A percentile compares a stretch with the other conserved stretches of the same genome.
These are phyloP conservation scores for Perizoma affinitatum DNA, from an alignment of 2,888 invertebrate genomes.

Conservation along the genomic window DNA sequence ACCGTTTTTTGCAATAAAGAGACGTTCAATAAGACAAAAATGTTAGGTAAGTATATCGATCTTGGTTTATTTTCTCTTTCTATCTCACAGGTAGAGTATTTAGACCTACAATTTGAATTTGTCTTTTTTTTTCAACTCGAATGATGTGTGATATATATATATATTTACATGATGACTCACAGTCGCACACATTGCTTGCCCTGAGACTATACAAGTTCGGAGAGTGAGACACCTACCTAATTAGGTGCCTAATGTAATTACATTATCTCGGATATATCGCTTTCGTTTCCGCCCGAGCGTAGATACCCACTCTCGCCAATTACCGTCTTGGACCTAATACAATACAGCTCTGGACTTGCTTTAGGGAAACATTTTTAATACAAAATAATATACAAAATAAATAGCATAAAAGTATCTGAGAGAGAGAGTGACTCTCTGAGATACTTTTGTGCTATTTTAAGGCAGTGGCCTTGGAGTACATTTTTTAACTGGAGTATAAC, in stretches of 20 bases:
- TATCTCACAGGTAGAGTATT: too few relatives aligned
- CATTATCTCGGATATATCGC: constrained; percentile 44
- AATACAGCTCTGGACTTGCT: constrained; percentile 13
- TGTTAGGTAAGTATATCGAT: too few relatives aligned
- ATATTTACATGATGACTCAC: constrained; percentile 6
- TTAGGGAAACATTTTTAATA: background rate
- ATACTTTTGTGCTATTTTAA: too few relatives aligned
- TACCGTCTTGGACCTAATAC: constrained; percentile 37
- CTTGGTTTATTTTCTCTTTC: too few relatives aligned
- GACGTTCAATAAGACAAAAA: too few relatives aligned
- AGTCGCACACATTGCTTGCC: constrained; percentile 11
- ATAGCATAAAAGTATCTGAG: background rate
- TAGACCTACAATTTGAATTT: background rate
- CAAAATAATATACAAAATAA: background rate
- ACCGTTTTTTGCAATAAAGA: too few relatives aligned
- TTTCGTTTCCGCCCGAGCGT: constrained; percentile 58
- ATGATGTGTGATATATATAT: too few relatives aligned
- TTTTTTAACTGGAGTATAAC: too few relatives aligned
- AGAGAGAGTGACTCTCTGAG: too few relatives aligned
- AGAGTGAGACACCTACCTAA: constrained; percentile 46
- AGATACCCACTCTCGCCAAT: constrained; percentile 57
- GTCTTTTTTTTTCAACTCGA: constrained; percentile 1
- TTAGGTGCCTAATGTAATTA: constrained; percentile 29
- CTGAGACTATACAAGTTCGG: constrained; percentile 32
- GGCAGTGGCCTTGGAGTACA: too few relatives aligned